Conservation (phyloP, 2,797 vertebrate species). For the Pseudomugil gertrudae region DNA sequence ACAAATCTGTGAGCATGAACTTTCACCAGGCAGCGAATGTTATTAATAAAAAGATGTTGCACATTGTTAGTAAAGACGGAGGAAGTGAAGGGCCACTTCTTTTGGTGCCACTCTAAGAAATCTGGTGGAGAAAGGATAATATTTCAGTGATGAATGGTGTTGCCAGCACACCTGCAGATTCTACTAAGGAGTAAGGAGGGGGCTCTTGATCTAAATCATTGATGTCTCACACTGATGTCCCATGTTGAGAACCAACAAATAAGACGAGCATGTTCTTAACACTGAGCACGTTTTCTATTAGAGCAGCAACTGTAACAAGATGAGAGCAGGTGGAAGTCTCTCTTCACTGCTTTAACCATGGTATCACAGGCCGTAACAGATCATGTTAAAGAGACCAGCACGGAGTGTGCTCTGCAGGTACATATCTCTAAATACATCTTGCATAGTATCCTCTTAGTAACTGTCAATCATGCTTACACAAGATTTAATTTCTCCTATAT, state of each 20-base stretch:
- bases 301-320: slow-evolving; percentile 44
- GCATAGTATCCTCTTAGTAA: not conserved
- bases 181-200: slow-evolving; percentile 46
- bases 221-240: slow-evolving; percentile 59
- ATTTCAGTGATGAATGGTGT: slow-evolving; percentile 63
- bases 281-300: slow-evolving; percentile 67
- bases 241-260: slow-evolving; percentile 34
- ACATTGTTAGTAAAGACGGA: slow-evolving; percentile 21
- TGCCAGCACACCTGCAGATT: slow-evolving; percentile 59
- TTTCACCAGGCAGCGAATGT: slow-evolving; percentile 1
- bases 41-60: slow-evolving; percentile 31
- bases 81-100: slow-evolving; percentile 11
- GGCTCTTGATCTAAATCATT: slow-evolving; percentile 72
- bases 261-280: slow-evolving; percentile 53
- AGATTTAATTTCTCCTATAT: not conserved
- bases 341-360: slow-evolving; percentile 7
- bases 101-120: slow-evolving; percentile 24
- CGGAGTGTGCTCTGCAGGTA: not conserved
- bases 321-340: slow-evolving; percentile 50
- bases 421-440: not conserved
- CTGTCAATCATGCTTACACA: not conserved
- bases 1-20: slow-evolving; percentile 16
- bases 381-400: slow-evolving; percentile 22
- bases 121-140: slow-evolving; percentile 54
- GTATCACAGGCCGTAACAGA: slow-evolving; percentile 30